phyloP scores from a whole-genome alignment of 2,113 vertebrate species.

The Pteropus alecto region DNA sequence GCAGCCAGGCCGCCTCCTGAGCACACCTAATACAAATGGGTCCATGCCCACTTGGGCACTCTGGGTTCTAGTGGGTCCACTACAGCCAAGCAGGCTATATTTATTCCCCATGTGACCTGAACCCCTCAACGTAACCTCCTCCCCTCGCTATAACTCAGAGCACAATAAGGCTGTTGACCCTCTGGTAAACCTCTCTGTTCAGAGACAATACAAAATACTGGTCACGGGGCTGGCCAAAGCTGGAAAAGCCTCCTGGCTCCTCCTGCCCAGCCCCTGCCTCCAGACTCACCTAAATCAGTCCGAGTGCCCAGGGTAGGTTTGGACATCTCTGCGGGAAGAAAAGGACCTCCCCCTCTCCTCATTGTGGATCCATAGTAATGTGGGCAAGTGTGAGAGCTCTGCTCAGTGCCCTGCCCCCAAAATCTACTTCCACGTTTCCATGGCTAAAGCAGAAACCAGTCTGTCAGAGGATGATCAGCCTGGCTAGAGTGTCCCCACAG shows the following conservation, averaged over 20 bases:
- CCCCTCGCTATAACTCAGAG: not conserved
- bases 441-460: not conserved
- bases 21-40: not conserved
- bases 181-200: not conserved
- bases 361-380: accelerated
- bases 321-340: not conserved
- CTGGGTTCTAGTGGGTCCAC: not conserved
- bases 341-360: not conserved
- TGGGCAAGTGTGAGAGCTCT: not conserved
- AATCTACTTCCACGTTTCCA: not conserved
- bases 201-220: not conserved
- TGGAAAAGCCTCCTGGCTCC: not conserved
- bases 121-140: not conserved
- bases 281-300: not conserved
- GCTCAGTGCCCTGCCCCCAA: not conserved
- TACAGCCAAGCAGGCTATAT: not conserved
- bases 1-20: not conserved
- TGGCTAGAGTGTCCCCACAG: not conserved
- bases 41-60: not conserved
- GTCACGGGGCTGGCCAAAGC: accelerated
- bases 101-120: not conserved
- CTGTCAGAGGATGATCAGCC: not conserved
- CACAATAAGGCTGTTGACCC: not conserved
- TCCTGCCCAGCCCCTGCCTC: not conserved
- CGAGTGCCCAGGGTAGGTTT: not conserved